These are phyloP conservation scores for Popillia japonica DNA, from an alignment of 1,140 invertebrate genomes.

Conservation along the genomic window DNA sequence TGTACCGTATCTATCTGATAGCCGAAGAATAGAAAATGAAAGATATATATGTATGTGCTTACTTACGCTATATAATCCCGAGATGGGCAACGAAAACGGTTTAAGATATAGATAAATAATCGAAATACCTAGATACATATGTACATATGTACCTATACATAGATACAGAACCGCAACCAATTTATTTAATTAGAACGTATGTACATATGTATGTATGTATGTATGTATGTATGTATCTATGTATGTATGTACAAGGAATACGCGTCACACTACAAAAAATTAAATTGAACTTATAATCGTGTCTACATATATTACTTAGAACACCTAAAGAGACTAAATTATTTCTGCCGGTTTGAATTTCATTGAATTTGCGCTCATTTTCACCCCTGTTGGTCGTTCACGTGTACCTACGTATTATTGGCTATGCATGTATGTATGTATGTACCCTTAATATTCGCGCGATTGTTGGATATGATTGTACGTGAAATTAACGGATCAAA, in stretches of 20 bases:
- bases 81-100: too few species aligned
- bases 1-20: not conserved
- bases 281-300: not conserved
- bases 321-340: not conserved
- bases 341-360: not conserved
- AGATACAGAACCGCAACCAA: not conserved
- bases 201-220: too few species aligned
- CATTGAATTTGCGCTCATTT: conserved; percentile 7
- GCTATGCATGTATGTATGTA: not conserved
- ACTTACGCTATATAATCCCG: too few species aligned
- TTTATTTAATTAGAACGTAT: not conserved
- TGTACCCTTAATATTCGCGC: not conserved
- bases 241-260: too few species aligned
- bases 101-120: too few species aligned
- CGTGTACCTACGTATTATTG: not conserved
- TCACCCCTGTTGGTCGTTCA: not conserved
- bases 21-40: not conserved
- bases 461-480: not conserved
- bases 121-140: not conserved
- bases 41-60: not conserved
- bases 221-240: too few species aligned
- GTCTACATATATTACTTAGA: too few species aligned
- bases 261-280: not conserved
- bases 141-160: not conserved
- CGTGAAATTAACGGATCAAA: not conserved